Conservation (phyloP, 2,113 vertebrate species). For the Rhagologus leucostigma region DNA sequence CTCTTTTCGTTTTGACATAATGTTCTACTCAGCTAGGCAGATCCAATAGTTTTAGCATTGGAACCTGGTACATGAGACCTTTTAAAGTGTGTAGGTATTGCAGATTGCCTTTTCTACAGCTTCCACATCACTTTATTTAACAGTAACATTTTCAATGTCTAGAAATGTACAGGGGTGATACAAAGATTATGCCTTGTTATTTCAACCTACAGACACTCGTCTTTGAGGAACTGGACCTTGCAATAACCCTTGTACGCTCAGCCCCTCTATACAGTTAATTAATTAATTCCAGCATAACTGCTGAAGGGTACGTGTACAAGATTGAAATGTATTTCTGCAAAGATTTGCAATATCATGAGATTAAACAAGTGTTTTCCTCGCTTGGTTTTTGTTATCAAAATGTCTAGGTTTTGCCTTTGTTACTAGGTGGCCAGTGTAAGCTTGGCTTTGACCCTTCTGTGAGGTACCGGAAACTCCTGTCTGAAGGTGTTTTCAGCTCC, state of each 20-base stretch:
- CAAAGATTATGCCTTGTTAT: neutral
- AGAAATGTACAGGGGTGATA: neutral
- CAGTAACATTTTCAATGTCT: neutral
- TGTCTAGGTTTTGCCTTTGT: neutral
- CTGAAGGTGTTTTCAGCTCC: neutral
- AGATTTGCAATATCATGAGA: neutral
- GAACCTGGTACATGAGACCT: neutral
- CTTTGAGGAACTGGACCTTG: neutral
- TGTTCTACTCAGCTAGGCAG: neutral
- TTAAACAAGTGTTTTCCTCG: neutral
- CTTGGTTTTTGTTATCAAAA: neutral
- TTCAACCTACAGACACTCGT: neutral
- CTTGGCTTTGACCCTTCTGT: neutral
- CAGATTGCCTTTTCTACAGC: neutral
- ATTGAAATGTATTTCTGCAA: neutral
- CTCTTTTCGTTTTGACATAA: neutral
- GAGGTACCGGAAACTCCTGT: neutral
- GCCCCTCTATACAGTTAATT: neutral
- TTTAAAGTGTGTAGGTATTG: neutral
- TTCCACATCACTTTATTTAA: neutral
- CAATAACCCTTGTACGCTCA: neutral
- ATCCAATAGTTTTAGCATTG: neutral
- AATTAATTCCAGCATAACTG: neutral
- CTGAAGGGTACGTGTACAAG: neutral
- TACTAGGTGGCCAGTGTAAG: rapidly evolving